Conservation (phyloP, 1,140 invertebrate genomes). For the Paracyclopina nana region DNA sequence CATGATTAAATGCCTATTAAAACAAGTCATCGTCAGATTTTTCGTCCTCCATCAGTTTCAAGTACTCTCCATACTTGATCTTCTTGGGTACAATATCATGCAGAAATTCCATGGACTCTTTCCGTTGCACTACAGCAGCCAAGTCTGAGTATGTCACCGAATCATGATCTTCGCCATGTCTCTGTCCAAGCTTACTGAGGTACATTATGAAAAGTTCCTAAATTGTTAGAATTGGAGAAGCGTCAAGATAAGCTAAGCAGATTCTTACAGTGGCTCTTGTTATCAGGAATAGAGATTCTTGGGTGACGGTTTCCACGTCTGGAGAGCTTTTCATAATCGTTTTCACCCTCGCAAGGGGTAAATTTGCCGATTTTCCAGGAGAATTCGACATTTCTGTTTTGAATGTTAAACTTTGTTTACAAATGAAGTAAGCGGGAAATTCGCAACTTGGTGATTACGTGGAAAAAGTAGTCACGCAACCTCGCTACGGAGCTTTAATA, state of each 20-base stretch:
- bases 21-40: conserved; percentile 6
- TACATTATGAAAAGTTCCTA: conserved; percentile 15
- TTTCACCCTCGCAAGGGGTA: conserved; percentile 49
- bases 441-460: too few species aligned
- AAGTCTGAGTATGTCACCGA: conserved; percentile 6
- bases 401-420: too few species aligned
- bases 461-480: too few species aligned
- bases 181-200: conserved; percentile 11
- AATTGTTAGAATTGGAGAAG: too few species aligned
- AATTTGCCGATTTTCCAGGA: too few species aligned
- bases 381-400: too few species aligned
- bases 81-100: conserved; percentile 17
- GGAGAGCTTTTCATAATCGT: conserved; percentile 71
- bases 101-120: conserved; percentile 12
- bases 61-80: conserved; percentile 14
- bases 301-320: conserved; percentile 50
- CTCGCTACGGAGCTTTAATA: too few species aligned
- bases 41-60: conserved; percentile 14
- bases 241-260: too few species aligned
- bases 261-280: conserved; percentile 12
- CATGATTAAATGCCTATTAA: not conserved
- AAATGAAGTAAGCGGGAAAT: too few species aligned
- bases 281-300: conserved; percentile 37
- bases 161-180: conserved; percentile 2
- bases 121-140: conserved; percentile 5